Base-by-base conservation (phyloP, 2,113 vertebrate species). In the Phalacrocorax brasilianus region DNA sequence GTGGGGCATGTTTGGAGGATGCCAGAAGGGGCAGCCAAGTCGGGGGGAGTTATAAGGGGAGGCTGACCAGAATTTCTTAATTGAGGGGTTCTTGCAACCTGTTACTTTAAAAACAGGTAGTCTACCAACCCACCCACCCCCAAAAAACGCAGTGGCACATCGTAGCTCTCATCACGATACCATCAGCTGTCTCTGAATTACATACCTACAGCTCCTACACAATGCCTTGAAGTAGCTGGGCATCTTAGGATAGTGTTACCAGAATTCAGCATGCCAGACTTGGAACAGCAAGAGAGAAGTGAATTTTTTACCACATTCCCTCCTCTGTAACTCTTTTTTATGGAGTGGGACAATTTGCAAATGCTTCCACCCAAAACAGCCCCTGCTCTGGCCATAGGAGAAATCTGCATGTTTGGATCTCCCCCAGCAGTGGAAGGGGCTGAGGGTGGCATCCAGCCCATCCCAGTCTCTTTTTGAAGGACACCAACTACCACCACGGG, bases 51-150 rank as follows among this genome's bases (percentile, higher is more conserved):
- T 47, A 16, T 17, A 42, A 77, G 38, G 32, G 27, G 5, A 76
- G 6, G 13, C 11, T 77, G 59, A 52, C 9, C 14, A 40, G 20
- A 68, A 85, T 71, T 62, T 77, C 20, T 49, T 63, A 62, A 50
- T 0, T 35, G 9, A 6, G 24, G 10, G 11, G 11, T 23, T 90
- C 45, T 70, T 91, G 35, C 13, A 38, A 28, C 13, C 56, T 90
- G 8, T 5, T 75, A 8, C 18, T 77, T 84, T 24, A 52, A 62
- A 93, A 50, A 17, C 9, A 35, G 5, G 6, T 27, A 52, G 20
- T 42, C 23, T 67, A 26, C 18, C 16, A 70, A 12, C 8, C 12
- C 15, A 7, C 13, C 4, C 1, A 1, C 4, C 9, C 3, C 27
- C 12, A 7, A 18, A 24, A 33, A 5, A 47, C 9, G 33, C 27